Conservation (phyloP, 2,113 vertebrate genomes). For the Prionailurus viverrinus region DNA sequence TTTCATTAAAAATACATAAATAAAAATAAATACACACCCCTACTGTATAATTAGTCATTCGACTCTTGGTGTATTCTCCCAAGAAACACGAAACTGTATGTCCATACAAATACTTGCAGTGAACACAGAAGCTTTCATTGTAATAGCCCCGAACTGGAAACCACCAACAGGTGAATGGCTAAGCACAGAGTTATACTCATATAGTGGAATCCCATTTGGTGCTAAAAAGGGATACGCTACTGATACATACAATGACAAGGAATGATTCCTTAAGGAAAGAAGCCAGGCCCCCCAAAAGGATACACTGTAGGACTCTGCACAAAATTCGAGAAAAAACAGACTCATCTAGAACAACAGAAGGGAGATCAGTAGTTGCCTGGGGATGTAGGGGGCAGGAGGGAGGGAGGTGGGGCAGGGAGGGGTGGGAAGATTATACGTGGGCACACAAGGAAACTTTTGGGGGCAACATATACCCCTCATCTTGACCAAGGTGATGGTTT, state of each 20-base stretch:
- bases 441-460: not conserved
- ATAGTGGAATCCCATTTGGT: not conserved
- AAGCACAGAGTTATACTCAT: not conserved
- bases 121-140: not conserved
- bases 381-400: too few species aligned
- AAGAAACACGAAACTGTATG: not conserved
- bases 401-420: too few species aligned
- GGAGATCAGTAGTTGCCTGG: not conserved
- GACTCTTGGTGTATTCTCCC: not conserved
- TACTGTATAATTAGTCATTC: not conserved
- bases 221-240: not conserved
- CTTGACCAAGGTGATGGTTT: not conserved
- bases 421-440: not conserved
- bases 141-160: not conserved
- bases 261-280: not conserved
- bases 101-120: not conserved
- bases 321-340: not conserved
- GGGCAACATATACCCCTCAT: not conserved
- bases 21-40: not conserved
- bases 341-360: not conserved
- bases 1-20: not conserved
- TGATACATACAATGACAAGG: not conserved
- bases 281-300: not conserved
- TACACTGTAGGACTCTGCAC: not conserved
- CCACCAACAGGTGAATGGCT: not conserved